phyloP scores from a whole-genome alignment of 2,113 vertebrate species.

The Talpa occidentalis region DNA sequence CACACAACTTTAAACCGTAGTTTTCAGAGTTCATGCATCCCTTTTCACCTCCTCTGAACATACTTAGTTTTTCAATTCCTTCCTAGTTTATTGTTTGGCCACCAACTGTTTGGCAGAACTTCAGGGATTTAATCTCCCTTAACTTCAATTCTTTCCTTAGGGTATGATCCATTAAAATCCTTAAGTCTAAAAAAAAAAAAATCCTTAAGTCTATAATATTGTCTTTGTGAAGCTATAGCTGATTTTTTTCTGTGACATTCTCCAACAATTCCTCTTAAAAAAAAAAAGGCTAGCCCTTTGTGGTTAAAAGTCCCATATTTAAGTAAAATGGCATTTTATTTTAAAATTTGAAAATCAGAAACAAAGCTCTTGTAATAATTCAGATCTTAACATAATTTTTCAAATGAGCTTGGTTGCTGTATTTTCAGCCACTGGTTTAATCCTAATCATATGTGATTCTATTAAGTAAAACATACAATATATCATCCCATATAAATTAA shows the following conservation, averaged over 20 bases:
- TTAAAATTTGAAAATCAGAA: constrained; percentile 52
- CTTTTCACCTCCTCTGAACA: background rate
- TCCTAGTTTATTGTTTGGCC: background rate
- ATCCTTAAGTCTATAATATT: background rate
- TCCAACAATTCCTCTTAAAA: constrained; percentile 2
- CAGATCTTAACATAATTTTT: background rate
- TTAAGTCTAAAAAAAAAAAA: constrained; percentile 44
- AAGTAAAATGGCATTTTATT: constrained; percentile 14
- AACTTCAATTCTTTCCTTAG: constrained; percentile 4
- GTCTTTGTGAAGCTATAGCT: background rate
- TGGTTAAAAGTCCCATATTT: constrained; percentile 25
- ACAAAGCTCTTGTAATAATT: background rate
- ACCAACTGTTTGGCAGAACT: background rate
- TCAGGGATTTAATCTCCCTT: constrained; percentile 29
- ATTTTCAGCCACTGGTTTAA: constrained; percentile 16
- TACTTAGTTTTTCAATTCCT: background rate
- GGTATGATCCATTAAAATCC: constrained; percentile 15
- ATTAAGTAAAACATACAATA: background rate
- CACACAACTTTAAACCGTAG: background rate
- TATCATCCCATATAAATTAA: background rate
- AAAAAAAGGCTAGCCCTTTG: too few species aligned
- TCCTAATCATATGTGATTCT: background rate
- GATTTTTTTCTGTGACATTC: background rate
- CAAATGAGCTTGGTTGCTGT: background rate
- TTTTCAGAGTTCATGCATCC: background rate